Evolutionary conservation across 2,797 vertebrate genomes (phyloP), one percentile per base, ranked within the genome.

Genomic region (Pelodytes ibericus): DNA sequence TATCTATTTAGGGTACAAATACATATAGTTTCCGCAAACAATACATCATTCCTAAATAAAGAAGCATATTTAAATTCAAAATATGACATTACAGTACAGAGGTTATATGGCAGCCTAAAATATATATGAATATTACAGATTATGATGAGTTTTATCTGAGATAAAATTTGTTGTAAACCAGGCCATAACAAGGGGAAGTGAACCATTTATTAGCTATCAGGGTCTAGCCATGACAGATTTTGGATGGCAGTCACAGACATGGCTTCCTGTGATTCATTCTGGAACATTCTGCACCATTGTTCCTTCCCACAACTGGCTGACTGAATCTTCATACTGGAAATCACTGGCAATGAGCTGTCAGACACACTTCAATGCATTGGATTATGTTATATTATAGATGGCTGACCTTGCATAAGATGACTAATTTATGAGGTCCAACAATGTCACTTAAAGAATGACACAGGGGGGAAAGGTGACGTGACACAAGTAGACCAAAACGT

Each of bases 401-500:
- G n/a, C 26, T 72, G 68, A 62, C 68, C 27, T 77, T 71, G 22
- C 31, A 31, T 44, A 76, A 27, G 27, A 58, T 77, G 31, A 77
- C 10, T 77, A 56, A 77, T 65, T 59, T 24, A 49, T 47, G 29
- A 56, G 10, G 36, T 60, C 62, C 47, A 25, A 36, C 20, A 58
- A 30, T 69, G 22, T 51, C 26, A 69, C 69, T 53, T 75, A 16
- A 25, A 62, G 31, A 51, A 69, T 61, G 16, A 22, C 26, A 7
- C 20, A 30, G 27, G 57, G 30, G 41, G 18, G 11, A 71, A 71
- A 71, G 49, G 26, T 64, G 18, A 3, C 25, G 27, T 31, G 61
- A 70, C 8, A 57, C 3, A 56, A 29, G 1, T 16, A 44, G 41
- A 44, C 10, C 13, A 44, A 44, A 44, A 44, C 11, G 20, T 4